phyloP scores from a whole-genome alignment of 2,888 invertebrate species.

The Archips xylosteana region DNA sequence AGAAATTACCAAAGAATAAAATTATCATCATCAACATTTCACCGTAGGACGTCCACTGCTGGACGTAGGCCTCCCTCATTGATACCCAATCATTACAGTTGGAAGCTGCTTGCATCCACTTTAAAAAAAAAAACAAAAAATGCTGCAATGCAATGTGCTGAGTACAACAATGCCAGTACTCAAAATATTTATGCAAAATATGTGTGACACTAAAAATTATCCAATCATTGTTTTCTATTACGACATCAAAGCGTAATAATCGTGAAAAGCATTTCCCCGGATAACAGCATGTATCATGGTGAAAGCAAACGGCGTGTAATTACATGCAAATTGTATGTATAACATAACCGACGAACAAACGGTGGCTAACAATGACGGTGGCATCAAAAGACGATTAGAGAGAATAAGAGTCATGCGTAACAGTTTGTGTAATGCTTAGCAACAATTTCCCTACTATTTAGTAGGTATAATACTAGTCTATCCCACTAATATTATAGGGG shows the following conservation, averaged over 20 bases:
- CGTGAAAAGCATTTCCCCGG: conserved; percentile 2
- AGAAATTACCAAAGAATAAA: too few species aligned
- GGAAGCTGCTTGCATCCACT: too few species aligned
- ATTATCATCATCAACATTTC: too few species aligned
- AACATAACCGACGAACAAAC: conserved; percentile 54
- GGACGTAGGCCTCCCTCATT: too few species aligned
- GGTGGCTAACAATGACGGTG: conserved; percentile 63
- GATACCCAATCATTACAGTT: too few species aligned
- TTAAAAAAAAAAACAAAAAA: too few species aligned
- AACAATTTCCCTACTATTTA: conserved; percentile 41
- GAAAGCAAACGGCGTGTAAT: conserved; percentile 70
- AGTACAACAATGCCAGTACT: too few species aligned
- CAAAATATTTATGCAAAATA: too few species aligned
- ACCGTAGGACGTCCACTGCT: too few species aligned
- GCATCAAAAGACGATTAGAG: conserved; percentile 76
- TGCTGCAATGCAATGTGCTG: too few species aligned
- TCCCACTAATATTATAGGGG: too few species aligned
- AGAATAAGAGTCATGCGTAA: conserved; percentile 64
- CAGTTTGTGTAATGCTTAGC: conserved; percentile 65
- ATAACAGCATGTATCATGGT: conserved; percentile 53
- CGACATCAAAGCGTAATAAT: conserved; percentile 7
- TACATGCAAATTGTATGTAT: conserved; percentile 65
- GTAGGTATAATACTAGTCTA: neutral
- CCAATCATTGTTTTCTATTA: neutral
- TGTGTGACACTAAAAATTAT: neutral